Evolutionary conservation across 2,888 invertebrate species (phyloP).

Genomic region (Netelia inedita): DNA sequence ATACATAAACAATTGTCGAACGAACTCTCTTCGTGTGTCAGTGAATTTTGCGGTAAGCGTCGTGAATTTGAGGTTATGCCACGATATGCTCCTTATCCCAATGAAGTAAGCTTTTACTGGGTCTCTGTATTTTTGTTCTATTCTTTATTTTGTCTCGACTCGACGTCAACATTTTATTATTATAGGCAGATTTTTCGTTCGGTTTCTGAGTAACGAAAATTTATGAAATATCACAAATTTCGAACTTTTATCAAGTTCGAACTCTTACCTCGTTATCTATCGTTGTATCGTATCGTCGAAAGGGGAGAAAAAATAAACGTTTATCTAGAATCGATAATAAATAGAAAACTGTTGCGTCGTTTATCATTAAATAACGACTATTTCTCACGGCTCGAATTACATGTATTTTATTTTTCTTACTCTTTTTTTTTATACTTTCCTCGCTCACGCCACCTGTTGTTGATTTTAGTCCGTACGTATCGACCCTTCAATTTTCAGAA

Average conservation of each 20-base stretch:
- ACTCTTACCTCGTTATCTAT: constrained; percentile 20
- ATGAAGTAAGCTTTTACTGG: not conserved
- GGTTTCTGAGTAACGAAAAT: no score
- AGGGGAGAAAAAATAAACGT: not conserved
- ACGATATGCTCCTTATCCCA: not conserved
- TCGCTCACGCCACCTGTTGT: not conserved
- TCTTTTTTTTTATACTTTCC: not conserved
- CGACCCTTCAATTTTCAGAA: not conserved
- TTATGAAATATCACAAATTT: no score
- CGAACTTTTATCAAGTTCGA: constrained; percentile 27
- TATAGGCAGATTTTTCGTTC: no score
- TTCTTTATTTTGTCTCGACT: not conserved
- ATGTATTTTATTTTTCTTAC: not conserved
- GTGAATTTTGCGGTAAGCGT: not conserved
- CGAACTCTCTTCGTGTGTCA: constrained; percentile 10
- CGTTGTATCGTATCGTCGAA: constrained; percentile 10
- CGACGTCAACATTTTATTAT: not conserved
- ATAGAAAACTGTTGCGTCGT: constrained; percentile 17
- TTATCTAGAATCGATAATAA: constrained; percentile 17
- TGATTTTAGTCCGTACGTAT: not conserved
- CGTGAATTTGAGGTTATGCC: not conserved
- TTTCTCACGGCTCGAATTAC: not conserved
- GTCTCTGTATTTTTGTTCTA: not conserved
- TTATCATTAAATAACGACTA: constrained; percentile 4
- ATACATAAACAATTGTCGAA: not conserved